Percentiles rank a stretch among this genome's conserved stretches.
Conservation (phyloP, 1,140 invertebrate species). For the Drosophila lowei region DNA sequence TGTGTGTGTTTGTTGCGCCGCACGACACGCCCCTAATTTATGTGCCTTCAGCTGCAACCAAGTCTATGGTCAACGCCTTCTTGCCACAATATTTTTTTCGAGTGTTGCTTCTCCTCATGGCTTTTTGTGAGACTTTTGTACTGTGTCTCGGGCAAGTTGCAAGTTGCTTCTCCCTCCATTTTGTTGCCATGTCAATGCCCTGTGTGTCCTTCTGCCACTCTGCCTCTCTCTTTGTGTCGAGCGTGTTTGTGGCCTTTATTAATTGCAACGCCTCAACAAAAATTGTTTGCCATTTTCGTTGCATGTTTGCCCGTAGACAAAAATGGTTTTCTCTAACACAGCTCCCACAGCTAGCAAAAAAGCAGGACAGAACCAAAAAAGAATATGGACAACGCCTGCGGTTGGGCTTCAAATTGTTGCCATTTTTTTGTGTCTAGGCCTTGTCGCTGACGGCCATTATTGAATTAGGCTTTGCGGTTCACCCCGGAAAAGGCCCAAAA, state of each 20-base stretch:
- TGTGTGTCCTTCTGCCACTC: slow-evolving; percentile 39
- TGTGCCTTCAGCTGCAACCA: slow-evolving; percentile 75
- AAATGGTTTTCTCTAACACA: slow-evolving; percentile 19
- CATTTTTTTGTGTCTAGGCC: slow-evolving; percentile 53
- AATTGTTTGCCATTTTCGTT: slow-evolving; percentile 65
- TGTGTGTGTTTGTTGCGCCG: slow-evolving; percentile 22
- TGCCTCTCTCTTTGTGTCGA: neutral
- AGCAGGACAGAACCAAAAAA: slow-evolving; percentile 11
- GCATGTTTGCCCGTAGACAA: slow-evolving; percentile 42
- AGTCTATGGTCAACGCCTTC: slow-evolving; percentile 62
- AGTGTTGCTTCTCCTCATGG: slow-evolving; percentile 18
- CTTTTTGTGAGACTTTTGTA: slow-evolving; percentile 17
- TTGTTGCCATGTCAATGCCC: slow-evolving; percentile 67
- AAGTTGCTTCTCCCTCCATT: slow-evolving; percentile 28
- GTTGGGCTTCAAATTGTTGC: slow-evolving; percentile 73
- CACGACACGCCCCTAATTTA: slow-evolving; percentile 75
- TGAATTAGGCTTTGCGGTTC: slow-evolving; percentile 65
- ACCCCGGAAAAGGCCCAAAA: neutral
- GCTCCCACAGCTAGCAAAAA: slow-evolving; percentile 57
- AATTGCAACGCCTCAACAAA: slow-evolving; percentile 78
- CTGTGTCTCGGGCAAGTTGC: slow-evolving; percentile 38
- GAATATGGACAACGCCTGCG: slow-evolving; percentile 57
- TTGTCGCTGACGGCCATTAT: slow-evolving; percentile 45
- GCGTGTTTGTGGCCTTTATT: slow-evolving; percentile 65
- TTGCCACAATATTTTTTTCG: slow-evolving; percentile 52